Conservation (phyloP, 2,888 invertebrate species). For the Macaria notata region DNA sequence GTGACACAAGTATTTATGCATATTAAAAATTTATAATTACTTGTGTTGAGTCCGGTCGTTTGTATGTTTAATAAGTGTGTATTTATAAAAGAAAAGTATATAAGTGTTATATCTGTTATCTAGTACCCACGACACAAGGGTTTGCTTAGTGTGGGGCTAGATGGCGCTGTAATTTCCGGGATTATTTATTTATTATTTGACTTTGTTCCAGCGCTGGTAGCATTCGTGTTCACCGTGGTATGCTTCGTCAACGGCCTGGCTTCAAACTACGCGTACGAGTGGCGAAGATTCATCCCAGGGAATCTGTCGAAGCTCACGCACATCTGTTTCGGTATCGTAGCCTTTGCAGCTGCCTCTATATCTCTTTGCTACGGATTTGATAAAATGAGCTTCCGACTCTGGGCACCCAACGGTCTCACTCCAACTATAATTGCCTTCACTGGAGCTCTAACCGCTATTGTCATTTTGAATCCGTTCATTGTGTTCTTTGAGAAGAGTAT, state of each 20-base stretch:
- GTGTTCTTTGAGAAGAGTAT: slow-evolving; percentile 45
- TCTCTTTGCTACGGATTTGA: slow-evolving; percentile 56
- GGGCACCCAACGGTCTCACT: slow-evolving; percentile 43
- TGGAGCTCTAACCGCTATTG: slow-evolving; percentile 43
- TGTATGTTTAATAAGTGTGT: no score
- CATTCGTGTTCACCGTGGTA: slow-evolving; percentile 49
- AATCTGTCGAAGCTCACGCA: slow-evolving; percentile 49
- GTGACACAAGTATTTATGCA: no score
- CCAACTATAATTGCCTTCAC: slow-evolving; percentile 47
- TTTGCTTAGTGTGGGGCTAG: no score
- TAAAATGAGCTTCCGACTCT: slow-evolving; percentile 48
- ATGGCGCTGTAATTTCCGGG: no score
- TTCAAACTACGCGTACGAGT: slow-evolving; percentile 47
- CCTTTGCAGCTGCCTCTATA: slow-evolving; percentile 48
- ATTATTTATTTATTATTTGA: background rate
- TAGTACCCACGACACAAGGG: no score
- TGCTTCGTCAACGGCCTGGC: slow-evolving; percentile 49
- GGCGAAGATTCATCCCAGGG: slow-evolving; percentile 40
- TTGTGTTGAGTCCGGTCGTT: no score
- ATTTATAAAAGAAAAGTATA: no score
- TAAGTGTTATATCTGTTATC: no score
- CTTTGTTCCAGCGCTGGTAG: slow-evolving; percentile 45
- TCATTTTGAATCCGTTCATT: slow-evolving; percentile 53
- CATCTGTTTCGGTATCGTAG: slow-evolving; percentile 51
- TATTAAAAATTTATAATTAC: no score